Evolutionary conservation across 2,797 vertebrate species (phyloP).

Genomic region (Cygnus olor): DNA sequence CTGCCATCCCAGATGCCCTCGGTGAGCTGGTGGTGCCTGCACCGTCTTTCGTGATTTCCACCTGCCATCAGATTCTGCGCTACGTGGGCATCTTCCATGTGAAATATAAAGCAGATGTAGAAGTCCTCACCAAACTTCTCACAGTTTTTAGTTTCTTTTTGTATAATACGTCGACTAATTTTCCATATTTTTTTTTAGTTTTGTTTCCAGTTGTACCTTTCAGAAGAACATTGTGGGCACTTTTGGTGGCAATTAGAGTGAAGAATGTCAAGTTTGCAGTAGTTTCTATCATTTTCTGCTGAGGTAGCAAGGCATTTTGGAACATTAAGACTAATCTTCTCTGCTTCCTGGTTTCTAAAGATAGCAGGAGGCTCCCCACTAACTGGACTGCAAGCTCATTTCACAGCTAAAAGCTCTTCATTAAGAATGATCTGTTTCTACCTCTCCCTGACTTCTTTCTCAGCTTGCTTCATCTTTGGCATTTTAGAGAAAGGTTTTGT

Average conservation of each 20-base stretch:
- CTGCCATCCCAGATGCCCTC: neutral
- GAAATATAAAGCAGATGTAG: neutral
- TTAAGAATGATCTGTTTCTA: neutral
- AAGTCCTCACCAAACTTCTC: neutral
- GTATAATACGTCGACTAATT: neutral
- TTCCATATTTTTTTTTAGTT: neutral
- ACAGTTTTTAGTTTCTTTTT: neutral
- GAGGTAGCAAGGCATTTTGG: neutral
- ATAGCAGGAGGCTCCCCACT: neutral
- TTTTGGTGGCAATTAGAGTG: neutral
- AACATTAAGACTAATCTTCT: slow-evolving; percentile 42
- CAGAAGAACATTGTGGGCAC: neutral
- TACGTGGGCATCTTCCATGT: neutral
- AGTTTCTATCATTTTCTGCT: neutral
- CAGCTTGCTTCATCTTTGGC: neutral
- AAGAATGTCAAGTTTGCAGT: neutral
- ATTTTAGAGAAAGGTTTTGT: neutral
- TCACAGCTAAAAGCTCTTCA: neutral
- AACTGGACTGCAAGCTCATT: neutral
- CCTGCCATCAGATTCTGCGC: neutral
- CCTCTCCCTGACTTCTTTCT: neutral
- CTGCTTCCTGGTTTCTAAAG: slow-evolving; percentile 44
- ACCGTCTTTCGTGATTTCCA: neutral
- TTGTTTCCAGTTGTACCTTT: neutral
- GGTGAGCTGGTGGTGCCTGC: neutral